Evolutionary conservation across 1,140 invertebrate species (phyloP).

Genomic region (Plectrocnemia conspersa): DNA sequence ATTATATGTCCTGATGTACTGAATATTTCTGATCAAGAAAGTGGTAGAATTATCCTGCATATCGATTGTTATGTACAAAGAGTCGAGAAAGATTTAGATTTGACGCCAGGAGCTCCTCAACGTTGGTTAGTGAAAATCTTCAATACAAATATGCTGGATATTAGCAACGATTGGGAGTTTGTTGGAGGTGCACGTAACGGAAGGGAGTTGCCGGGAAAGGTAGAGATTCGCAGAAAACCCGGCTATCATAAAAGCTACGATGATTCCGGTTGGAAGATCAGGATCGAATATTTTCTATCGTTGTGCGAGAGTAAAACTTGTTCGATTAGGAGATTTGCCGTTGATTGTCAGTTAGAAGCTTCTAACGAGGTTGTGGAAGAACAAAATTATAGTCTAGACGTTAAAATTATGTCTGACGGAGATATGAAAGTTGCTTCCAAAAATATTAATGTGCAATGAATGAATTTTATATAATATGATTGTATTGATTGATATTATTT

Average conservation of each 20-base stretch:
- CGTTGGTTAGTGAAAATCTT: constrained; percentile 30
- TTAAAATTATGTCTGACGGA: constrained; percentile 10
- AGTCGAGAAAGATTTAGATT: constrained; percentile 25
- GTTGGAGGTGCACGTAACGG: constrained; percentile 17
- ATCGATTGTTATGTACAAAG: constrained; percentile 21
- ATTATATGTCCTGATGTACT: constrained; percentile 3
- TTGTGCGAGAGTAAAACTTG: constrained; percentile 28
- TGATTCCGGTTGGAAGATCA: constrained; percentile 12
- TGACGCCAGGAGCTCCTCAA: constrained; percentile 31
- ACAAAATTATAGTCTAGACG: constrained; percentile 20
- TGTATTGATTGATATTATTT: too few relatives aligned
- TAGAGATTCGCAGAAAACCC: constrained; percentile 24
- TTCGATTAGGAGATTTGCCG: constrained; percentile 23
- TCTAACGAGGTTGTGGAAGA: background rate
- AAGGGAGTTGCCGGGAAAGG: constrained; percentile 21
- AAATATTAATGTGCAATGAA: background rate
- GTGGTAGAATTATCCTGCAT: constrained; percentile 20
- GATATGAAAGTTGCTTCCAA: constrained; percentile 16
- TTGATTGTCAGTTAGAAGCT: constrained; percentile 18
- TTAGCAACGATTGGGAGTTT: constrained; percentile 30
- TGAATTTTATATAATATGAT: too few relatives aligned
- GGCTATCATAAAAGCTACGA: background rate
- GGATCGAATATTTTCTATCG: constrained; percentile 25
- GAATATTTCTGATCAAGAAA: constrained; percentile 6
- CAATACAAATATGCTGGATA: background rate